These are phyloP conservation scores for Colaptes auratus DNA, from an alignment of 2,113 vertebrate species.

Conservation along the genomic window DNA sequence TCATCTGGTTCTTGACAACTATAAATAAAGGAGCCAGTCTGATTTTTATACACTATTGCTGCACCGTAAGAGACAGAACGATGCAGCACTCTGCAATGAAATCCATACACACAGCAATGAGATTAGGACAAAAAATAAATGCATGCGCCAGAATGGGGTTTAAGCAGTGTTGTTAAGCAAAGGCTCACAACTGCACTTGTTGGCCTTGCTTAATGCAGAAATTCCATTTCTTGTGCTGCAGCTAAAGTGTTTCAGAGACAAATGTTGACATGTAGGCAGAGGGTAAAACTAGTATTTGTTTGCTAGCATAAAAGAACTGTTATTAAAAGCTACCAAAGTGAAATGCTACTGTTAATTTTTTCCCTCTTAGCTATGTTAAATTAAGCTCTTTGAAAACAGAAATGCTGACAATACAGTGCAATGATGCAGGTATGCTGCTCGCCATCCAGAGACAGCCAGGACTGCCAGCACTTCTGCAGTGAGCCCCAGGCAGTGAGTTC, in stretches of 20 bases:
- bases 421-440: background rate
- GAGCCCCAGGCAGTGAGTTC: background rate
- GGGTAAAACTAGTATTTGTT: background rate
- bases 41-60: slow-evolving; percentile 20
- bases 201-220: background rate
- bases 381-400: background rate
- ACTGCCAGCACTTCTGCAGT: background rate
- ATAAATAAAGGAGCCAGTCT: slow-evolving; percentile 21
- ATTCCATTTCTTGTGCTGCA: background rate
- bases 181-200: background rate
- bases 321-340: background rate
- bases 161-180: background rate
- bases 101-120: background rate
- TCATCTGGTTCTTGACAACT: slow-evolving; percentile 31
- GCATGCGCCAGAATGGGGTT: background rate
- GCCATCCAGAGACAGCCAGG: background rate
- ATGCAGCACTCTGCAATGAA: background rate
- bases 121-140: background rate
- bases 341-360: background rate
- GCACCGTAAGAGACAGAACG: background rate
- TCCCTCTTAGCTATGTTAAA: background rate
- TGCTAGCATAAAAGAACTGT: background rate
- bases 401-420: background rate
- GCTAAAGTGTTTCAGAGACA: background rate
- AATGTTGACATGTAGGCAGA: background rate